Conservation (phyloP, 2,888 invertebrate genomes). For the Acrobasis consociella region DNA sequence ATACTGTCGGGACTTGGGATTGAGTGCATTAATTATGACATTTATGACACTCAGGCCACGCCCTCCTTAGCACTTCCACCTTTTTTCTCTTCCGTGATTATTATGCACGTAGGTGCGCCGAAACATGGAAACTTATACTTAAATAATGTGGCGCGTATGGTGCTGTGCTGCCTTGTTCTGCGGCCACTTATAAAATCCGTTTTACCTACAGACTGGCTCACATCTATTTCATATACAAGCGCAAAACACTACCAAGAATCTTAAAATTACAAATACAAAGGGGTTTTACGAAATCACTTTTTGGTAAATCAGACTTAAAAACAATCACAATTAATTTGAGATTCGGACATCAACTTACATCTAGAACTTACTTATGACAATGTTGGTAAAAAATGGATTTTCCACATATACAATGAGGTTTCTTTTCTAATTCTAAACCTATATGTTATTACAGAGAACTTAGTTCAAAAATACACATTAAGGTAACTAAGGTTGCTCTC, state of each 20-base stretch:
- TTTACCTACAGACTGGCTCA: constrained; percentile 1
- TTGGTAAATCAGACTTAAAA: constrained; percentile 43
- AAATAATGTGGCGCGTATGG: too few species aligned
- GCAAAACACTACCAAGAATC: constrained; percentile 24
- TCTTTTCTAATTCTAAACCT: background rate
- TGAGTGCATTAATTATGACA: too few species aligned
- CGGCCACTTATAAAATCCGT: constrained; percentile 5
- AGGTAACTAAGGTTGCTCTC: constrained; percentile 2
- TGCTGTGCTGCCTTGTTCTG: too few species aligned
- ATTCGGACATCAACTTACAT: constrained; percentile 24
- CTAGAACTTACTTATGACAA: constrained; percentile 19
- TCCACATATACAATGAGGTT: background rate
- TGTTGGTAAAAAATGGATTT: constrained; percentile 15
- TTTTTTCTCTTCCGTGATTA: too few species aligned
- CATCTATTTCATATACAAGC: constrained; percentile 20
- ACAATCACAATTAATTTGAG: constrained; percentile 30
- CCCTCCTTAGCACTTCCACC: too few species aligned
- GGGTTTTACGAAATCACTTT: constrained; percentile 46
- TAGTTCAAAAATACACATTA: constrained; percentile 6
- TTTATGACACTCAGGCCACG: too few species aligned
- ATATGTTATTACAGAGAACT: background rate
- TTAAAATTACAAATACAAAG: constrained; percentile 15
- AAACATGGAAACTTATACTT: too few species aligned
- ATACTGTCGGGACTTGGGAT: too few species aligned
- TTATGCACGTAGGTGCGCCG: too few species aligned